Evolutionary conservation across 2,888 invertebrate species (phyloP).

Genomic region (Tetragonisca angustula): DNA sequence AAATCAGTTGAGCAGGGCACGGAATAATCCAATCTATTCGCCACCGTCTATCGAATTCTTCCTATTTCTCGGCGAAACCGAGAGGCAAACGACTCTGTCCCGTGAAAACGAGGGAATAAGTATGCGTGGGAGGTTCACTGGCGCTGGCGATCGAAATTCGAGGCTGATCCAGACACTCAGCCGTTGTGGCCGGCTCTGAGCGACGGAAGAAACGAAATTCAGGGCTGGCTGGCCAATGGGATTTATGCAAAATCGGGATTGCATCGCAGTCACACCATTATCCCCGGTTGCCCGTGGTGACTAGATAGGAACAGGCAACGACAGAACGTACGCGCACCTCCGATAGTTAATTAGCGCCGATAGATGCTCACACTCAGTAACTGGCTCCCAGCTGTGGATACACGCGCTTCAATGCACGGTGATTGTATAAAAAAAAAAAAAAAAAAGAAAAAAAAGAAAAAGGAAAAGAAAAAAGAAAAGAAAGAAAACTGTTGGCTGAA

Average conservation of each 20-base stretch:
- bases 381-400: not conserved
- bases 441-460: too few species aligned
- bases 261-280: conserved; percentile 27
- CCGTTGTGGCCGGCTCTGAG: not conserved
- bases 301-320: not conserved
- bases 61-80: not conserved
- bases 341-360: conserved; percentile 41
- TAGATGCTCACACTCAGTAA: conserved; percentile 12
- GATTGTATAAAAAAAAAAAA: not conserved
- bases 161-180: conserved; percentile 25
- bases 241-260: conserved; percentile 54
- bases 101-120: conserved; percentile 30
- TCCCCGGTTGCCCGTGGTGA: conserved; percentile 18
- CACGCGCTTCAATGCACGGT: conserved; percentile 2
- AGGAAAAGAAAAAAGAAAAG: too few species aligned
- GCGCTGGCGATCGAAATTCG: conserved; percentile 42
- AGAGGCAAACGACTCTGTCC: conserved; percentile 20
- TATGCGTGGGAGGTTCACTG: conserved; percentile 13
- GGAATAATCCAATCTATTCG: not conserved
- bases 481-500: not conserved
- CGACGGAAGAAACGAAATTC: conserved; percentile 56
- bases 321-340: conserved; percentile 16
- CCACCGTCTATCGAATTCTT: not conserved
- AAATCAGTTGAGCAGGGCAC: not conserved
- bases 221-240: conserved; percentile 23